Evolutionary conservation across 2,113 vertebrate species (phyloP).

Genomic region (Macrotus californicus): DNA sequence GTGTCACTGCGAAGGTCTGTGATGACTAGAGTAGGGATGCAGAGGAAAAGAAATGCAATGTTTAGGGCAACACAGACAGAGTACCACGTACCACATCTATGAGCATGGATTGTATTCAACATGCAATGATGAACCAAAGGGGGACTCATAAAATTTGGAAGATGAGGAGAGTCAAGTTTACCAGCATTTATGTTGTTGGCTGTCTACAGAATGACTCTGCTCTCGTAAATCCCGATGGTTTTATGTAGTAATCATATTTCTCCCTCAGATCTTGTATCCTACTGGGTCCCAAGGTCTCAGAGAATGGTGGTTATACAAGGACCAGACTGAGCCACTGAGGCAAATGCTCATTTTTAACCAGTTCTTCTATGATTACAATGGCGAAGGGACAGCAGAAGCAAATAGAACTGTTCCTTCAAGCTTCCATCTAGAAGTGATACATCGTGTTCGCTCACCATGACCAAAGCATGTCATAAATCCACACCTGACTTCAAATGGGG

Average conservation of each 20-base stretch:
- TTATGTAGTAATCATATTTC: background rate
- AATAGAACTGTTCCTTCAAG: background rate
- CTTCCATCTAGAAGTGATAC: background rate
- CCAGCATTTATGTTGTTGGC: background rate
- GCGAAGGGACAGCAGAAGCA: too few relatives aligned
- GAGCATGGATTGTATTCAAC: background rate
- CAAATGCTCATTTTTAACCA: background rate
- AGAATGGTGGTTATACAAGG: background rate
- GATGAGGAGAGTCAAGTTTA: background rate
- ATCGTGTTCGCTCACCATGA: background rate
- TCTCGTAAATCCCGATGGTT: fast-evolving
- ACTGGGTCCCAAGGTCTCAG: background rate
- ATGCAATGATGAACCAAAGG: background rate
- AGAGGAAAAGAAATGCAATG: background rate
- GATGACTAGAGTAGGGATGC: background rate
- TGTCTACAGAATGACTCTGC: background rate
- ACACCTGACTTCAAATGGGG: background rate
- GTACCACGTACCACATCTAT: fast-evolving
- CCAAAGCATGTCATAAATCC: background rate
- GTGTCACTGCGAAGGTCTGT: background rate
- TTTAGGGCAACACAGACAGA: background rate
- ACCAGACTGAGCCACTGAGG: background rate
- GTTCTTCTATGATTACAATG: fast-evolving
- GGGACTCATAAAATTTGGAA: background rate
- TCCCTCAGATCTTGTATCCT: background rate